phyloP scores from a whole-genome alignment of 2,113 vertebrate species.

The Zosterops japonicus region DNA sequence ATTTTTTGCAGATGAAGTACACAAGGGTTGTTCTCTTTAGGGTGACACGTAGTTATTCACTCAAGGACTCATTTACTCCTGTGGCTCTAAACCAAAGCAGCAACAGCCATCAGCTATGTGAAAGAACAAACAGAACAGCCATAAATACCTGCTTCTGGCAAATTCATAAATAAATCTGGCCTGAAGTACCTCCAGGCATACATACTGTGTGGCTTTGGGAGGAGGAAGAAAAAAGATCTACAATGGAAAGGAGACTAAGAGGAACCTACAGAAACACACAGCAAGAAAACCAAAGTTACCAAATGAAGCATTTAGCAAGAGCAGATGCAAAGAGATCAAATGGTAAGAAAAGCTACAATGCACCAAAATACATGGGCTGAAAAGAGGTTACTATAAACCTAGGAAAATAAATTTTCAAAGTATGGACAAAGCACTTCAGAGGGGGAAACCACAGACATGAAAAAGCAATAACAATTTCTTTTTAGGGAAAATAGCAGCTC shows the following conservation, averaged over 20 bases:
- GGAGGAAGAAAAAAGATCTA: background rate
- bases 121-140: slow-evolving; percentile 4
- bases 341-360: background rate
- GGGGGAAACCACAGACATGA: background rate
- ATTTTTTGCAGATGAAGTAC: slow-evolving; percentile 40
- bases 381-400: background rate
- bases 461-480: background rate
- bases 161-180: slow-evolving; percentile 24
- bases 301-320: background rate
- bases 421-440: background rate
- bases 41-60: slow-evolving; percentile 33
- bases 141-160: background rate
- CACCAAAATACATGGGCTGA: background rate
- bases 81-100: slow-evolving; percentile 21
- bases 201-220: background rate
- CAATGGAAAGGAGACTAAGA: background rate
- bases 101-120: background rate
- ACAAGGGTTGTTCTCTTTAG: background rate
- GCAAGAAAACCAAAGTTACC: accelerated
- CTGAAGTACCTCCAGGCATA: background rate
- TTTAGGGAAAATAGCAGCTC: background rate
- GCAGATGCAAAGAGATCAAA: background rate
- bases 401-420: background rate
- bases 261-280: background rate
- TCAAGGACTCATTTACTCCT: slow-evolving; percentile 43